These are phyloP conservation scores for Parus major DNA, from an alignment of 2,113 vertebrate genomes.

Conservation along the genomic window DNA sequence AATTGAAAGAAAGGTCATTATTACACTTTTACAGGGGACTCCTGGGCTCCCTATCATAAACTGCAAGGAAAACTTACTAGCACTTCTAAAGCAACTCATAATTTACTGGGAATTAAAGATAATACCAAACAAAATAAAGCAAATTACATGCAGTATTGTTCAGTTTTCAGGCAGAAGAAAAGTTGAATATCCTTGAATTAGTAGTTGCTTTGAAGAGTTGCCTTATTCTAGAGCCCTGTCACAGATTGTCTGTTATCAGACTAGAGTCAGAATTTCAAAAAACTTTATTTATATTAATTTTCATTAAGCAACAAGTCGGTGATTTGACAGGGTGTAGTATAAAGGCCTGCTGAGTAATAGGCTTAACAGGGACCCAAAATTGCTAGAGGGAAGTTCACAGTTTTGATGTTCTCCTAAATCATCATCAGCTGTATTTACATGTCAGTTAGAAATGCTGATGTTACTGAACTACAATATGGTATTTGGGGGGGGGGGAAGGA, in stretches of 20 bases:
- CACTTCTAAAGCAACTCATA: background rate
- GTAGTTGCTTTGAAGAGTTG: background rate
- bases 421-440: background rate
- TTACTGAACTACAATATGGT: background rate
- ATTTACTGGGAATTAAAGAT: background rate
- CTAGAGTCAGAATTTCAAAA: background rate
- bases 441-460: background rate
- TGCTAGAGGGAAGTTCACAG: background rate
- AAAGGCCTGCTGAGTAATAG: background rate
- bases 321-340: background rate
- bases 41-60: background rate
- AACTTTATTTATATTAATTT: background rate
- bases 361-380: background rate
- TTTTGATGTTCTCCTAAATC: background rate
- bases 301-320: background rate
- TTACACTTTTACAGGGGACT: background rate
- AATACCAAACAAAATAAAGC: conserved; percentile 30
- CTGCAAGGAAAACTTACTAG: background rate
- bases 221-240: background rate
- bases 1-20: background rate
- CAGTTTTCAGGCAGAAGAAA: background rate
- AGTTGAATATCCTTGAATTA: background rate
- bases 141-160: background rate
- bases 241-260: background rate
- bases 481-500: background rate